Base-by-base conservation (phyloP, 2,113 vertebrate genomes). In the Platanista minor region DNA sequence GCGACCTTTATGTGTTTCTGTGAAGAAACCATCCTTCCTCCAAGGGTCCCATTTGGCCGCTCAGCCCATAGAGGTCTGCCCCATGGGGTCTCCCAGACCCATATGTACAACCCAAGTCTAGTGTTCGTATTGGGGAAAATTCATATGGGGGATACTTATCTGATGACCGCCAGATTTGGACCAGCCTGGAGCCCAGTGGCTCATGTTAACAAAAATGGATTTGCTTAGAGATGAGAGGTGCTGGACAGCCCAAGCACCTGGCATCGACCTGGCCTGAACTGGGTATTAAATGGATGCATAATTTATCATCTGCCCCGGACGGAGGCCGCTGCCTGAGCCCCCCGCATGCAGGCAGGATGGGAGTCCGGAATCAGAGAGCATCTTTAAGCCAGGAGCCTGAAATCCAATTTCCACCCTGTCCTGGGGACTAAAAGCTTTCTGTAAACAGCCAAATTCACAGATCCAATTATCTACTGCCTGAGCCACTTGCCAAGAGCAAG, bases 331-430 rank as follows among this genome's bases (percentile, higher is more conserved):
- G 81, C 62, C 94, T 0, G 0, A 77, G 77, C 91, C 31, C 43
- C 54, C 33, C 4, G 0, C 69, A 23, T 59, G 2, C 41, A 1
- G n/a, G 84, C 57, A 81, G 71, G 89, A 64, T 0, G 17, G 12
- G 41, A 36, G 43, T 7, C 20, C 7, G 66, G 66, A 82, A 62
- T 54, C 46, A 31, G 29, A 64, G 72, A 43, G 71, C 75, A 8
- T 72, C 80, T 91, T 95, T 43, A 33, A 75, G 72, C 87, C 94
- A 78, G 90, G 91, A 93, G 87, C 78, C 90, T 8, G 5, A 96
- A 97, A 97, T 98, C 97, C 92, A 96, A 97, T 98, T 97, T 97
- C 94, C 72, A 67, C 29, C 69, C 78, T 13, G 46, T 91, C 95
- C 92, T 29, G 17, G 72, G 96, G 92, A 86, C 97, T 83, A 74